These are phyloP conservation scores for Prunella fulvescens DNA, from an alignment of 2,113 vertebrate species.

Conservation along the genomic window DNA sequence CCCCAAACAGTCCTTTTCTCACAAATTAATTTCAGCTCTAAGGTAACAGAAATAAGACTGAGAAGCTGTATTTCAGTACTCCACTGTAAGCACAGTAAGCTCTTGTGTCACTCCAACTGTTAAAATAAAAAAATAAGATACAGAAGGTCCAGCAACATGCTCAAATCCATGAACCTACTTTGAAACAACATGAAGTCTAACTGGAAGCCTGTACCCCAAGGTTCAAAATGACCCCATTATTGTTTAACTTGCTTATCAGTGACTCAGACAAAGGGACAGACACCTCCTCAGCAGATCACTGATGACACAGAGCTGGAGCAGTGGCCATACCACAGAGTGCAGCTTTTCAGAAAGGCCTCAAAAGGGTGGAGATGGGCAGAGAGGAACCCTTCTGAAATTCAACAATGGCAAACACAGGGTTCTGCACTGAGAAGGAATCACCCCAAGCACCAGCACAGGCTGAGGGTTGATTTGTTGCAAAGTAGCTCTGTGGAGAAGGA, in stretches of 20 bases:
- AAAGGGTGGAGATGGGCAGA: not conserved
- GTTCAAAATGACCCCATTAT: not conserved
- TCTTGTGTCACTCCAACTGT: not conserved
- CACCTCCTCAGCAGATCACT: not conserved
- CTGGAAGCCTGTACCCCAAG: not conserved
- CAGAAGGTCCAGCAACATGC: not conserved
- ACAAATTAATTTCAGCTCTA: not conserved
- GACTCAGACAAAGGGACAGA: fast-evolving
- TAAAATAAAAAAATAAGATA: not conserved
- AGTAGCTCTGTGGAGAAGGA: not conserved
- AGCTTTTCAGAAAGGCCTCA: not conserved
- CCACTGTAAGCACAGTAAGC: not conserved
- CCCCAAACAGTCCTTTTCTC: not conserved
- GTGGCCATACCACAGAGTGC: not conserved
- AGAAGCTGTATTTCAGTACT: not conserved
- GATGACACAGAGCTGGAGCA: not conserved
- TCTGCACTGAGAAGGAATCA: not conserved
- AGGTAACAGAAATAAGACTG: not conserved
- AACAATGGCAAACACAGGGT: fast-evolving
- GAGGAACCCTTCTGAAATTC: not conserved
- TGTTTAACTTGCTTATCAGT: not conserved
- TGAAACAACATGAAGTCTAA: not conserved
- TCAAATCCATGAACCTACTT: not conserved
- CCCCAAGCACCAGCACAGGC: not conserved
- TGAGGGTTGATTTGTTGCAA: fast-evolving